Percentiles rank a stretch among this genome's conserved stretches.
phyloP scores from a whole-genome alignment of 2,113 vertebrate species.

The Silurus meridionalis region DNA sequence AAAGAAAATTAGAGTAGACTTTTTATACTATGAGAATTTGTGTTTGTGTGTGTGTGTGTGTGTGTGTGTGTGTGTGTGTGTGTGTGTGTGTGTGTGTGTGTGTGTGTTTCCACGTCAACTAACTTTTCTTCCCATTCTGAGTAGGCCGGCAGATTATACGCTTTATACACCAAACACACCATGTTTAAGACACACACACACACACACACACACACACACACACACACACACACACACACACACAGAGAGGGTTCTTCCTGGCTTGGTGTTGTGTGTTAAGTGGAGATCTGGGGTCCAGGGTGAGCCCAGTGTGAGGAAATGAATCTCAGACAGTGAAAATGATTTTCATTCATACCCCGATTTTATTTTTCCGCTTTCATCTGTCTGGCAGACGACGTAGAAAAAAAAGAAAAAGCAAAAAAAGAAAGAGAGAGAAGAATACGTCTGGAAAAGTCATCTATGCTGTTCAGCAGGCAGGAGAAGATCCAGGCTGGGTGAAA shows the following conservation, averaged over 20 bases:
- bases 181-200: too few relatives aligned
- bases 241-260: slow-evolving; percentile 3
- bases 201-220: background rate
- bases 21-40: background rate
- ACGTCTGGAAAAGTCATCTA: slow-evolving; percentile 43
- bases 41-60: background rate
- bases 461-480: slow-evolving; percentile 11
- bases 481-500: slow-evolving; percentile 24
- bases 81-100: background rate
- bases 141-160: slow-evolving; percentile 44
- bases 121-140: slow-evolving; percentile 4
- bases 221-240: background rate
- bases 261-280: slow-evolving; percentile 34
- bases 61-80: background rate
- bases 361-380: background rate
- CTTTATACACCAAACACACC: slow-evolving; percentile 4
- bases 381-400: slow-evolving; percentile 34
- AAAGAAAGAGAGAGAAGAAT: background rate
- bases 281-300: slow-evolving; percentile 18
- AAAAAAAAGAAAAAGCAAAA: slow-evolving; percentile 2
- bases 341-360: slow-evolving; percentile 22
- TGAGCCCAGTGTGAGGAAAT: slow-evolving; percentile 51
- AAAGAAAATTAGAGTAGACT: too few relatives aligned
- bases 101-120: background rate
- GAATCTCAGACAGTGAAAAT: slow-evolving; percentile 52